Base-by-base conservation (phyloP, 2,888 invertebrate genomes). In the Chrysolina haemoptera region DNA sequence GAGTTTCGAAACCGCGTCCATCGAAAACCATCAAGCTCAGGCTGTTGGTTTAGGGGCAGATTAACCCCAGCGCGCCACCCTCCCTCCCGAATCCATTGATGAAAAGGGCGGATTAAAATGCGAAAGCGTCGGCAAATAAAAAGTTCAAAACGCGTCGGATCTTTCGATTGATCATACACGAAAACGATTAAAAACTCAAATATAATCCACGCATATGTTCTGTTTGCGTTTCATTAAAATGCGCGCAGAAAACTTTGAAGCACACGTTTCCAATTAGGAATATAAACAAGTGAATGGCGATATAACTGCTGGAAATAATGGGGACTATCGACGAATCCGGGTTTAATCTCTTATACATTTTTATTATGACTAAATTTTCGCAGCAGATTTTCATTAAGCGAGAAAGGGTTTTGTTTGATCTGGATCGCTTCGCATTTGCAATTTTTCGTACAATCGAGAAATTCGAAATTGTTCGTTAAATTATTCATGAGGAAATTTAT, bases 191-290 rank as follows among this genome's bases (percentile, higher is more conserved):
- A 83, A 84, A 83, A 84, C 81, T 83, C 80, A 78, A 82, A 79
- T 79, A 80, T 83, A 82, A 83, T 82, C 81, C 80, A 62, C 66
- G 63, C 76, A 70, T 68, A 76, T 72, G 70, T 70, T 78, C 78
- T 79, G 73, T 75, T 67, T 81, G 81, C 85, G 81, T 87, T 87
- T 85, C 86, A 87, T 87, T 87, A 86, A 86, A 87, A 87, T 85
- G 85, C 83, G 84, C 85, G 84, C 80, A 81, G 84, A 86, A 87
- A 86, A 85, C 83, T 85, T 81, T 81, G 81, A 83, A 84, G 83
- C 86, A 85, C 88, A 88, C 87, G 88, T 87, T 87, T 88, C 82
- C 88, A 87, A 88, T 87, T 79, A 78, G 72, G 71, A 75, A 75
- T 78, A 76, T 76, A 78, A 78, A 78, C 78, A 78, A 73, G 68